Percentiles rank a stretch among this genome's conserved stretches.
These are phyloP conservation scores for Phymatocera aterrima DNA, from an alignment of 2,888 invertebrate species.

Conservation along the genomic window DNA sequence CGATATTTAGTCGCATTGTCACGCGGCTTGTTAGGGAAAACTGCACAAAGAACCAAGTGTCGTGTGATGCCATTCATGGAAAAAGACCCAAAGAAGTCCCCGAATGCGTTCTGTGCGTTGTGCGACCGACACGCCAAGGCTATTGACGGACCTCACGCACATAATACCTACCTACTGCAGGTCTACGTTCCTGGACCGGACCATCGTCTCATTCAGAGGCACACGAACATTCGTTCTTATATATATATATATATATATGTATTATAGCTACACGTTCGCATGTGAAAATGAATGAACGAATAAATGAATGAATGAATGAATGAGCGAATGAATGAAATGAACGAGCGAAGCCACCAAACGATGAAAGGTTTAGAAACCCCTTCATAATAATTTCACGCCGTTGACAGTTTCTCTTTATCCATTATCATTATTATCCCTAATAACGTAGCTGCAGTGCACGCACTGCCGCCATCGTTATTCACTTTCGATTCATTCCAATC, in stretches of 20 bases:
- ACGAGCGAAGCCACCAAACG: conserved; percentile 52
- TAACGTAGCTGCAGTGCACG: background rate
- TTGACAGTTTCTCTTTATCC: conserved; percentile 40
- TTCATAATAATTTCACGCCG: conserved; percentile 43
- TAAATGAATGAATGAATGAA: conserved; percentile 24
- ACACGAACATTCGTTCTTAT: conserved; percentile 56
- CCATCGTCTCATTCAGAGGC: conserved; percentile 56
- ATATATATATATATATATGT: background rate
- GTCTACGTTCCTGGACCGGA: conserved; percentile 10
- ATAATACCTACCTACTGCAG: conserved; percentile 50
- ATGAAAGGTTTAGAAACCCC: conserved; percentile 39
- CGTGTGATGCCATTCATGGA: conserved; percentile 55
- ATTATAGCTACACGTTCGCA: background rate
- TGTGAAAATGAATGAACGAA: conserved; percentile 7
- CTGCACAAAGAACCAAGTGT: conserved; percentile 57
- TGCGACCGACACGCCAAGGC: conserved; percentile 57
- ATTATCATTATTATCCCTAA: background rate
- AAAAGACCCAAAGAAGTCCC: conserved; percentile 36
- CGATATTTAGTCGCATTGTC: conserved; percentile 62
- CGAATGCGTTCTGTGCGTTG: conserved; percentile 53
- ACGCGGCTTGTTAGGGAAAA: conserved; percentile 62
- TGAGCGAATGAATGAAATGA: conserved; percentile 15
- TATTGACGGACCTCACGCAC: conserved; percentile 56
- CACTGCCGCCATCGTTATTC: background rate
- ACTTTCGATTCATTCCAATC: background rate